Evolutionary conservation across 64 coral and sea anemone genomes (phyloP).

Genomic region (Dendrophyllia cribrosa): DNA sequence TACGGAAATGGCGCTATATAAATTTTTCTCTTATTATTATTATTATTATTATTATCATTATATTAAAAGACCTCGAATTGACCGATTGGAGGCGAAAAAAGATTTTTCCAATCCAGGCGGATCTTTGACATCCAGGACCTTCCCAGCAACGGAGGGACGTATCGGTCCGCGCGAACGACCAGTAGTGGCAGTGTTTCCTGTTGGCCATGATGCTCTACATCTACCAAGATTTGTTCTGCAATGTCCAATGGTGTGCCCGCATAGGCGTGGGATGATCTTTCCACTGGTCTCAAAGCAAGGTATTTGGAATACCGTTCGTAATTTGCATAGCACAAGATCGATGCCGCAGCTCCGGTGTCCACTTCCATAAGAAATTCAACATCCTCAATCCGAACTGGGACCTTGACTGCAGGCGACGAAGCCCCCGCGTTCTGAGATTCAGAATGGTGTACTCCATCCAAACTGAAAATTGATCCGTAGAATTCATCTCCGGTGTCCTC

Average conservation of each 20-base stretch:
- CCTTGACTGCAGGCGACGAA: neutral
- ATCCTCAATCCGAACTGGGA: slow-evolving; percentile 29
- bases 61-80: neutral
- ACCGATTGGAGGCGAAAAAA: neutral
- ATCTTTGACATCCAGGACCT: neutral
- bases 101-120: slow-evolving; percentile 36
- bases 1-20: too few species aligned
- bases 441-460: neutral
- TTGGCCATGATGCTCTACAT: too few species aligned
- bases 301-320: neutral
- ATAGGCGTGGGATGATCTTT: neutral
- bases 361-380: slow-evolving; percentile 26
- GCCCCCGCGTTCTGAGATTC: neutral
- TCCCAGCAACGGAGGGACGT: neutral
- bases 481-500: neutral
- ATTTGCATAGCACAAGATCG: slow-evolving; percentile 3
- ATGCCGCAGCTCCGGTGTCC: slow-evolving; percentile 14
- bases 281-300: neutral
- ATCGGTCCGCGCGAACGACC: slow-evolving; percentile 9
- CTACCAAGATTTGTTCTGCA: neutral
- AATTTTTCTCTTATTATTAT: too few species aligned
- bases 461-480: neutral
- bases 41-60: too few species aligned
- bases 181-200: neutral
- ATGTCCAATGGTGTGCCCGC: neutral